These are phyloP conservation scores for Petrolisthes manimaculis DNA, from an alignment of 2,888 invertebrate genomes.

Conservation along the genomic window DNA sequence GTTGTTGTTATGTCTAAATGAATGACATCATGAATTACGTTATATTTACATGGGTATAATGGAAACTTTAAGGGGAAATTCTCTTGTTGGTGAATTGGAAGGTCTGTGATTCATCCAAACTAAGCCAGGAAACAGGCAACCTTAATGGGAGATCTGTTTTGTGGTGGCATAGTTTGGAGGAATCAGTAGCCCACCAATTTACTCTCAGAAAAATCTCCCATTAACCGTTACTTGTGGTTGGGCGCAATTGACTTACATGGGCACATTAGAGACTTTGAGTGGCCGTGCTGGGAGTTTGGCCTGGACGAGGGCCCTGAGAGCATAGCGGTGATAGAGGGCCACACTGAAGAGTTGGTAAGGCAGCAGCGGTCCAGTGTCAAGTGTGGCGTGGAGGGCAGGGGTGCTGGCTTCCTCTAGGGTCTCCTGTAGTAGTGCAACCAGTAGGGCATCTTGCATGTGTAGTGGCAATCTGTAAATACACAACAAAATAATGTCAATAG, in stretches of 20 bases:
- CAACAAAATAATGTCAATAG: neutral
- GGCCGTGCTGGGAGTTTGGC: slow-evolving; percentile 59
- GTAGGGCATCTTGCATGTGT: slow-evolving; percentile 60
- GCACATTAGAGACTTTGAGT: slow-evolving; percentile 59
- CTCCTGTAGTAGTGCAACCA: slow-evolving; percentile 55
- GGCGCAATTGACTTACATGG: slow-evolving; percentile 38
- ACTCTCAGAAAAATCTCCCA: too few species aligned
- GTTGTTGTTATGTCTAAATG: neutral
- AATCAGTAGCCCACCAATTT: too few species aligned
- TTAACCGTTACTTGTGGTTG: too few species aligned
- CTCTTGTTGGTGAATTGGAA: too few species aligned
- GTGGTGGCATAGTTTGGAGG: too few species aligned
- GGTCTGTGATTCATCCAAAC: too few species aligned
- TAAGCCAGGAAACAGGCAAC: too few species aligned
- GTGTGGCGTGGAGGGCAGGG: slow-evolving; percentile 48
- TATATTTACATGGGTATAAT: too few species aligned
- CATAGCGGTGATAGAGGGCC: slow-evolving; percentile 61
- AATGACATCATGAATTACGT: too few species aligned
- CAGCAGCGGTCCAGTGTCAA: slow-evolving; percentile 59
- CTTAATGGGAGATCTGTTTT: too few species aligned
- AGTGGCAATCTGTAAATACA: slow-evolving; percentile 52
- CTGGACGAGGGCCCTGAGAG: slow-evolving; percentile 54
- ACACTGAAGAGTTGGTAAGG: slow-evolving; percentile 60
- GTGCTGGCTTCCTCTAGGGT: slow-evolving; percentile 49
- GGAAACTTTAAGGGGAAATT: too few species aligned